Evolutionary conservation across 2,888 invertebrate genomes (phyloP).

Genomic region (Oxycera nigricornis): DNA sequence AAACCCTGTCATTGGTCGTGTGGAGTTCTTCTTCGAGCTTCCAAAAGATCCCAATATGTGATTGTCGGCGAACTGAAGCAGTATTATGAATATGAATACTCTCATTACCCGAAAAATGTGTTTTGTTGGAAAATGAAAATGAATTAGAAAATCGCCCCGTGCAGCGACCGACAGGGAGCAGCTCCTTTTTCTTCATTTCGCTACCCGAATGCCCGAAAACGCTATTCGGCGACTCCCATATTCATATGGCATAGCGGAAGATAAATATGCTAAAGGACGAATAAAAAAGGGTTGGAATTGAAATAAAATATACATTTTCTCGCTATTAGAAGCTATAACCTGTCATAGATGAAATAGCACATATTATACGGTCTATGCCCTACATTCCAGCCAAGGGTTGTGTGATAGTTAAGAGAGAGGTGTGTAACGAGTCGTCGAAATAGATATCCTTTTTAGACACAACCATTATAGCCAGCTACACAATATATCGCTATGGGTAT

Average conservation of each 20-base stretch:
- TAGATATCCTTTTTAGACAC: neutral
- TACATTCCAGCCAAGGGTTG: neutral
- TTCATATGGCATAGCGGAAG: neutral
- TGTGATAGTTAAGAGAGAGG: neutral
- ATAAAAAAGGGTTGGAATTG: conserved; percentile 40
- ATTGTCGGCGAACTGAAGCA: neutral
- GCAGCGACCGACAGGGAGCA: neutral
- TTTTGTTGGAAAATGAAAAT: conserved; percentile 1
- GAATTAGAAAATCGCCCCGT: conserved; percentile 1
- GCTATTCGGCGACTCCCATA: conserved; percentile 21
- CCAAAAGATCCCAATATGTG: neutral
- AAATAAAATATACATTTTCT: conserved; percentile 39
- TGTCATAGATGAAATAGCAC: conserved; percentile 33
- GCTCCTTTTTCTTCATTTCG: neutral
- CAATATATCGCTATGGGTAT: neutral
- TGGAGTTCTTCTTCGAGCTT: neutral
- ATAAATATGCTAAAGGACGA: conserved; percentile 22
- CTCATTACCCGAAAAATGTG: conserved; percentile 27
- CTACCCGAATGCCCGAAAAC: conserved; percentile 13
- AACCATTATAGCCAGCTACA: neutral
- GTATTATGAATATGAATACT: conserved; percentile 33
- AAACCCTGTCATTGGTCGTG: neutral
- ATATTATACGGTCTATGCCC: neutral
- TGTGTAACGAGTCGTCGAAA: conserved; percentile 4
- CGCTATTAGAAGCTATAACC: conserved; percentile 33